phyloP scores from a whole-genome alignment of 1,140 invertebrate genomes.

The Heliconius himera region DNA sequence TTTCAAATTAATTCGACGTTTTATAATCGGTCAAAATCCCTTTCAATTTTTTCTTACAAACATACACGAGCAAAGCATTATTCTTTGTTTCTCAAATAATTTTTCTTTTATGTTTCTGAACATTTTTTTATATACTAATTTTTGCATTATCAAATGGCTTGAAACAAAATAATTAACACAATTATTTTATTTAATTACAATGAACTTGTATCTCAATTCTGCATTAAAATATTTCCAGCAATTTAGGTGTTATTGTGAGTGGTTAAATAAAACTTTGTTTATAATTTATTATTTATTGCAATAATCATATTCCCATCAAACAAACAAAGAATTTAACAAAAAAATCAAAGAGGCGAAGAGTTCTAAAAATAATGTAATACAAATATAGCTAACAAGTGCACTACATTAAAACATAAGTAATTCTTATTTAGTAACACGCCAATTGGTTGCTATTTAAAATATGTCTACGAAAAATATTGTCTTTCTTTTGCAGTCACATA shows the following conservation, averaged over 20 bases:
- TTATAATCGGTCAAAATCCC: too few relatives aligned
- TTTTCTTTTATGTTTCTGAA: neutral
- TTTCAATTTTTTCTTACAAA: too few relatives aligned
- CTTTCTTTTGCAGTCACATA: conserved; percentile 58
- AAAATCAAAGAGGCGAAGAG: conserved; percentile 35
- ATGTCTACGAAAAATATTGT: conserved; percentile 62
- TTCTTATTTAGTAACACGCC: neutral
- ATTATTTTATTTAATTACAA: neutral
- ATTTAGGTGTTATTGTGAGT: neutral
- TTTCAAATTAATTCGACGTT: too few relatives aligned
- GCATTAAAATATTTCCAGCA: neutral
- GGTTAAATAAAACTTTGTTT: neutral
- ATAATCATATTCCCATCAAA: conserved; percentile 61
- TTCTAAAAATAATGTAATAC: conserved; percentile 29
- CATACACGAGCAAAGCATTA: too few relatives aligned
- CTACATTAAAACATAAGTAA: conserved; percentile 8
- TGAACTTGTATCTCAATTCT: neutral
- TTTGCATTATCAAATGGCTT: neutral
- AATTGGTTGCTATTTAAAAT: conserved; percentile 26
- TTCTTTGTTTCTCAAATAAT: too few relatives aligned
- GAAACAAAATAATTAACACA: neutral
- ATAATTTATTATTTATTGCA: conserved; percentile 58
- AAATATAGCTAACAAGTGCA: conserved; percentile 3
- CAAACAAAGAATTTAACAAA: conserved; percentile 60
- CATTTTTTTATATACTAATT: neutral